phyloP scores from a whole-genome alignment of 1,140 invertebrate genomes.

The Ostrea denselamellosa region DNA sequence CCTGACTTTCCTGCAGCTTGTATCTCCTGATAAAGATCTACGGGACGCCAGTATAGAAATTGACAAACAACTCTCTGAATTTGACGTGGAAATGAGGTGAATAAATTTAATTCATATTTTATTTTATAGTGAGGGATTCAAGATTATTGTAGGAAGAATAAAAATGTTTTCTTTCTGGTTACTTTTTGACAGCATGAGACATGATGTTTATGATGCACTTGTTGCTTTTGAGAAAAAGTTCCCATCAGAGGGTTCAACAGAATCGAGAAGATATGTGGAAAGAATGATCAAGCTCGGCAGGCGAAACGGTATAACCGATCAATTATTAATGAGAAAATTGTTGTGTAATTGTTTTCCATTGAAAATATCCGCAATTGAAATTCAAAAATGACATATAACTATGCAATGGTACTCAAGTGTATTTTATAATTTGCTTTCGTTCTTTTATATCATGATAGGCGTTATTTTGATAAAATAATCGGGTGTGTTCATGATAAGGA shows the following conservation, averaged over 20 bases:
- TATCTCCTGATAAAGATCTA: conserved; percentile 78
- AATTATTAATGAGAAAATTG: too few relatives aligned
- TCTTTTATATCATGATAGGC: background rate
- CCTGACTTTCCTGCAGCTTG: conserved; percentile 80
- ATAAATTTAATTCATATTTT: too few relatives aligned
- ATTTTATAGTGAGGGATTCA: background rate
- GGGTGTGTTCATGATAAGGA: background rate
- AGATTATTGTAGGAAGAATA: background rate
- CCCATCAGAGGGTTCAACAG: conserved; percentile 71
- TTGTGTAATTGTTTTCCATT: too few relatives aligned
- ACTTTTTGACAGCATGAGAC: conserved; percentile 79
- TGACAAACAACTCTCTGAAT: conserved; percentile 80
- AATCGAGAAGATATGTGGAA: conserved; percentile 79
- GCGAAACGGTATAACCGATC: conserved; percentile 79
- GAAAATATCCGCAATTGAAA: too few relatives aligned
- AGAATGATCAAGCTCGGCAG: conserved; percentile 79
- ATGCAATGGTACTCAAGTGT: too few relatives aligned
- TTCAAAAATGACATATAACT: too few relatives aligned
- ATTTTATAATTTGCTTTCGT: too few relatives aligned
- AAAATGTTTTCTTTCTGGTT: background rate
- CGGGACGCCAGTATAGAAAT: conserved; percentile 80
- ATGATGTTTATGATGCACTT: conserved; percentile 81
- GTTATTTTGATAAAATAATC: background rate
- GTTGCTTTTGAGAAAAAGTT: conserved; percentile 76
- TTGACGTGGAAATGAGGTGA: conserved; percentile 81